Conservation (phyloP, 1,140 invertebrate species). For the Tetranychus urticae region DNA sequence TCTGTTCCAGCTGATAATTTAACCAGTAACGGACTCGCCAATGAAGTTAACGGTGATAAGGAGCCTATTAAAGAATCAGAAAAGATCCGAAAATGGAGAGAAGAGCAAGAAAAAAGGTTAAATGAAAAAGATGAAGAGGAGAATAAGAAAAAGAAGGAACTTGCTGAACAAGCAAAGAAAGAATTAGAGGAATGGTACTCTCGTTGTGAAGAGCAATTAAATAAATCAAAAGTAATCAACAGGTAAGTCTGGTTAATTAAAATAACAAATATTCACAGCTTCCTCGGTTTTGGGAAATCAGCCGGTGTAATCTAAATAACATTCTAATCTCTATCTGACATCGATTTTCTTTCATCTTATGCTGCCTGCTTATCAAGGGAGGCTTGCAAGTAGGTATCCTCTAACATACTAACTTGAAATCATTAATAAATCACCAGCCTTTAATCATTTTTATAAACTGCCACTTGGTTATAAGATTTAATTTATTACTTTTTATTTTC, state of each 20-base stretch:
- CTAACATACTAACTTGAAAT: too few species aligned
- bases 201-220: slow-evolving; percentile 69
- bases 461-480: too few species aligned
- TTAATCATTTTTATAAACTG: too few species aligned
- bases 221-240: slow-evolving; percentile 76
- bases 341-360: slow-evolving; percentile 1
- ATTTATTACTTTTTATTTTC: too few species aligned
- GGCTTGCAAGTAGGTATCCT: slow-evolving; percentile 19
- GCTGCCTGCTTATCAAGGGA: slow-evolving; percentile 13
- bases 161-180: slow-evolving; percentile 52
- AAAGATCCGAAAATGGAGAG: slow-evolving; percentile 73
- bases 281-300: too few species aligned
- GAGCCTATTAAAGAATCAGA: slow-evolving; percentile 55
- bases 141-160: slow-evolving; percentile 59
- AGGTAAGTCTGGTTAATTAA: slow-evolving; percentile 31
- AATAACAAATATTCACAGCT: too few species aligned
- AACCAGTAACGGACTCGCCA: neutral
- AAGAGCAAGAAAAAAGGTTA: slow-evolving; percentile 61
- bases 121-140: slow-evolving; percentile 80
- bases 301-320: too few species aligned
- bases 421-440: too few species aligned
- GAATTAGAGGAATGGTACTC: slow-evolving; percentile 91
- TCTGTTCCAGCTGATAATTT: slow-evolving; percentile 1
- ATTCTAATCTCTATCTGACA: neutral
- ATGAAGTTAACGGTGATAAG: neutral